Base-by-base conservation (phyloP, 2,888 invertebrate species). In the Dascillus cervinus region DNA sequence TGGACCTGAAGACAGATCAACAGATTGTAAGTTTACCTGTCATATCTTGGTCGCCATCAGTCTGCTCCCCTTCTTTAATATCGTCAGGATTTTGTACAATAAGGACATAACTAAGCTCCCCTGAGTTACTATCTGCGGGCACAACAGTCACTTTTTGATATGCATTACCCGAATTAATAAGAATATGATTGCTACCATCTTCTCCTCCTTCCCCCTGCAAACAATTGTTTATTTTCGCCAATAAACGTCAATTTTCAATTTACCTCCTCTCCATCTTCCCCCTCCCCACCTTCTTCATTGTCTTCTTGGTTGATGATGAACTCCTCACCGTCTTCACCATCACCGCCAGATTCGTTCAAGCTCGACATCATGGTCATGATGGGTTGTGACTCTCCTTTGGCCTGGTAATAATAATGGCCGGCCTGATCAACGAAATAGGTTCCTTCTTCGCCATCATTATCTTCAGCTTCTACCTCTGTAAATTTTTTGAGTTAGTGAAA, bases 41-140 rank as follows among this genome's bases (percentile, higher is more conserved):
- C 63, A 77, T 69, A 56, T 77, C 62, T 60, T 71, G 52, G 60
- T 73, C 63, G 36, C 67, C 67, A 34, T 68, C 67, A 19, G 62
- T 62, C 33, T 69, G 69, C 14, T 69, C 69, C 9, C 60, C 62
- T 32, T 69, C 71, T 17, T 62, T 65, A 20, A 67, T 53, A 43
- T 69, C 70, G 0, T 73, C 70, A 14, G 69, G 70, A 31, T 72
- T 70, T 52, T 83, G 82, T 6, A 91, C 86, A 33, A 91, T 87
- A 8, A 91, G 71, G 0, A 92, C 86, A 55, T 90, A 91, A 65
- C 86, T 88, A 17, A 90, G 77, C 66, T 90, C 89, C 1, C 83
- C 84, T 13, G 77, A 74, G 48, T 75, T 76, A 1, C 73, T 72
- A 42, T 85, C 83, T 0, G 87, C 80, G 0, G 89, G 89, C 26